These are phyloP conservation scores for Pseudotriccus pelzelni DNA, from an alignment of 2,797 vertebrate genomes.

Conservation along the genomic window DNA sequence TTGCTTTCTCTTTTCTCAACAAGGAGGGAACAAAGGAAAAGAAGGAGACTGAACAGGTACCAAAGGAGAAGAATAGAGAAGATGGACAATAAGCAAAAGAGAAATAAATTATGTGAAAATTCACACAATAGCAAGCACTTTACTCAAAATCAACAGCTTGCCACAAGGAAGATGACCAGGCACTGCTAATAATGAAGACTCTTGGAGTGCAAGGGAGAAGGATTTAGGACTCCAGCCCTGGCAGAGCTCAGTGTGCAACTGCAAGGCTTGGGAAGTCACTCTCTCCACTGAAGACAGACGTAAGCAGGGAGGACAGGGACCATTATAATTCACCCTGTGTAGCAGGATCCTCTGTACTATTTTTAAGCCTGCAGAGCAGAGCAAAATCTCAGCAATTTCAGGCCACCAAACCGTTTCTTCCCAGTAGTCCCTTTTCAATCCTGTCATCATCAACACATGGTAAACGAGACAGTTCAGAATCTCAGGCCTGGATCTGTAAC, in stretches of 20 bases:
- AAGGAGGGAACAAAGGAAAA: background rate
- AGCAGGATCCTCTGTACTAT: background rate
- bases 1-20: background rate
- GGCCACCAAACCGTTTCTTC: background rate
- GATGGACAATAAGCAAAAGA: background rate
- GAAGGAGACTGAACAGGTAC: background rate
- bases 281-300: background rate
- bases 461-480: background rate
- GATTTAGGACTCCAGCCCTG: background rate
- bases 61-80: background rate
- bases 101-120: background rate
- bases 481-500: background rate
- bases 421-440: background rate
- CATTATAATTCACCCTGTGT: background rate
- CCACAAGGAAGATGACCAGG: background rate
- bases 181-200: background rate
- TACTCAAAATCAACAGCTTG: fast-evolving
- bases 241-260: background rate
- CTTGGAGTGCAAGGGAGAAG: background rate
- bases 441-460: background rate
- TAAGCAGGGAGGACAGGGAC: background rate
- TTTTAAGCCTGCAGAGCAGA: background rate
- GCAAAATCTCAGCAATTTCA: background rate
- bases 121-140: background rate
- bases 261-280: background rate